Evolutionary conservation across 2,113 vertebrate species (phyloP).

Genomic region (Chaetodon trifascialis): DNA sequence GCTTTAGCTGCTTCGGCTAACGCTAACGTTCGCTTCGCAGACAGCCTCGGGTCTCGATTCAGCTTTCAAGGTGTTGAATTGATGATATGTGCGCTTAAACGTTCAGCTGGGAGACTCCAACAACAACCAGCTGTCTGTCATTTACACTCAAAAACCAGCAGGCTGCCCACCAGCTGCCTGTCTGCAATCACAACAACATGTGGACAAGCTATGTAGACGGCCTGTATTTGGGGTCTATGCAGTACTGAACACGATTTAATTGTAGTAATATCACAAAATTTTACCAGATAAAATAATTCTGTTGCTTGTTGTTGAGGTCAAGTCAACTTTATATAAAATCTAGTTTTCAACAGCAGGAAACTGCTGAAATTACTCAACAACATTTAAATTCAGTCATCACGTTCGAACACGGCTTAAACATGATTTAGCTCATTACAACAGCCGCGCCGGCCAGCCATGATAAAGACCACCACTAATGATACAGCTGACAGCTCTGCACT

Average conservation of each 20-base stretch:
- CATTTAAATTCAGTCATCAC: background rate
- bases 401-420: background rate
- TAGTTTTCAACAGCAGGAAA: background rate
- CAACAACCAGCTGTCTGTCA: no score
- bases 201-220: no score
- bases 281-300: background rate
- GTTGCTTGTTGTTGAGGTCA: background rate
- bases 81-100: no score
- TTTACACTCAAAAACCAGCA: no score
- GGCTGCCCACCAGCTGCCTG: no score
- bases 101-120: no score
- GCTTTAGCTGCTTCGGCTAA: background rate
- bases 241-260: background rate
- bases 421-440: background rate
- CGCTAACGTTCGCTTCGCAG: background rate
- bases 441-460: no score
- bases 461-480: background rate
- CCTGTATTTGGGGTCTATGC: no score
- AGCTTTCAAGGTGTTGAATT: background rate
- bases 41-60: background rate
- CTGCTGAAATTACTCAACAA: background rate
- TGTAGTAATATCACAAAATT: background rate
- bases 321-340: background rate
- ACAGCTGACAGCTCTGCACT: constrained; percentile 2
- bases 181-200: no score